These are phyloP conservation scores for Xestia rhomboidea DNA, from an alignment of 2,888 invertebrate species.

Conservation along the genomic window DNA sequence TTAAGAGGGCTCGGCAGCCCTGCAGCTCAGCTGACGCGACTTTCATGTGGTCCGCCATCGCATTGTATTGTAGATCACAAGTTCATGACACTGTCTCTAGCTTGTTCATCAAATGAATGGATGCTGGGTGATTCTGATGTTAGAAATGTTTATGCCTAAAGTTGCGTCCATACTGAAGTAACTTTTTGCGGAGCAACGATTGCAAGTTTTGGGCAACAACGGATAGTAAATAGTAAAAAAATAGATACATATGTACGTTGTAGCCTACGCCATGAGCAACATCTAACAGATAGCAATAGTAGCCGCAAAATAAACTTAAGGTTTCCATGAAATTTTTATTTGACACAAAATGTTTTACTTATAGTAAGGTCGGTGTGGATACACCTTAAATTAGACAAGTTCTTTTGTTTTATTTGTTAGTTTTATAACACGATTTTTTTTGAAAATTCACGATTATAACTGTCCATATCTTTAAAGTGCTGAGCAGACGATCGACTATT, in stretches of 20 bases:
- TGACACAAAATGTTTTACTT: neutral
- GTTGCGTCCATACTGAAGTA: neutral
- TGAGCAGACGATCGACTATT: neutral
- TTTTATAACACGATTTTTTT: neutral
- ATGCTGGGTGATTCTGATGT: neutral
- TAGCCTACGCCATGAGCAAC: too few species aligned
- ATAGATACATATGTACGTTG: neutral
- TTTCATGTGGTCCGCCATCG: slow-evolving; percentile 68
- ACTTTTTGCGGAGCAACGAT: neutral
- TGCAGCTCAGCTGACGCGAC: slow-evolving; percentile 62
- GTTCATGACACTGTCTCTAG: slow-evolving; percentile 65
- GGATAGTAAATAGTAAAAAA: too few species aligned
- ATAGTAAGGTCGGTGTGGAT: neutral
- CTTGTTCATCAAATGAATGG: slow-evolving; percentile 47
- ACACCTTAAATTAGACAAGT: neutral
- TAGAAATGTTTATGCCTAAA: neutral
- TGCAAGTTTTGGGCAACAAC: neutral
- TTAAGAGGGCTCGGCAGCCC: slow-evolving; percentile 66
- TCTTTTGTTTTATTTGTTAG: neutral
- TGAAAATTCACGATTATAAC: neutral
- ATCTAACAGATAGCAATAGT: neutral
- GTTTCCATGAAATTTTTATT: neutral
- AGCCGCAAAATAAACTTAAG: neutral
- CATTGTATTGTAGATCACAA: slow-evolving; percentile 75
- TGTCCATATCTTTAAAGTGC: neutral